Evolutionary conservation across 2,113 vertebrate species (phyloP).

Genomic region (Laterallus jamaicensis): DNA sequence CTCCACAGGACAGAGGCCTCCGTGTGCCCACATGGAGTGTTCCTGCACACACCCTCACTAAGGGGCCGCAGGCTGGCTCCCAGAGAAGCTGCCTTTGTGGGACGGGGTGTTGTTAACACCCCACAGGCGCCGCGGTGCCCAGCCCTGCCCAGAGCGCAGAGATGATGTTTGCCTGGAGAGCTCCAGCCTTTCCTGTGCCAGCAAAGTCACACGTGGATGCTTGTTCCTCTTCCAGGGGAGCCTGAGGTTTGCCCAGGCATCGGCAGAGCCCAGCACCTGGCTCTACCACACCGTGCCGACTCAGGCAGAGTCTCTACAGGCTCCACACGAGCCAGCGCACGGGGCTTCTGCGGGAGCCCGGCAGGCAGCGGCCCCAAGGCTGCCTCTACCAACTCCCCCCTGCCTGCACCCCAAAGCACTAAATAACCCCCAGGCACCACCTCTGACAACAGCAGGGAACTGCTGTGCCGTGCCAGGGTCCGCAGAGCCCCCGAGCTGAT

Average conservation of each 20-base stretch:
- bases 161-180: not conserved
- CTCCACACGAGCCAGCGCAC: not conserved
- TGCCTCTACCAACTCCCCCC: not conserved
- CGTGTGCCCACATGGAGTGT: not conserved
- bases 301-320: not conserved
- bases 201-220: not conserved
- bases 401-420: not conserved
- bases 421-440: not conserved
- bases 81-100: not conserved
- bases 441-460: not conserved
- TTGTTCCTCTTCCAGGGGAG: not conserved
- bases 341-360: not conserved
- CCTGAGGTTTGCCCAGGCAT: not conserved
- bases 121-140: not conserved
- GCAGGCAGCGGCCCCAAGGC: not conserved
- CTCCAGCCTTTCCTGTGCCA: not conserved
- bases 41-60: not conserved
- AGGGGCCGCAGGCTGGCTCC: not conserved
- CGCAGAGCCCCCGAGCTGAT: rapidly evolving
- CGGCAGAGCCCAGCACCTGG: not conserved
- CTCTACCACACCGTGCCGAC: not conserved
- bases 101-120: not conserved
- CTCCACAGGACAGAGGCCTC: not conserved
- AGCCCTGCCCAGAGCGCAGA: not conserved
- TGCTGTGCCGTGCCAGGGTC: not conserved